These are phyloP conservation scores for Papilio dardanus DNA, from an alignment of 1,140 invertebrate genomes.

Conservation along the genomic window DNA sequence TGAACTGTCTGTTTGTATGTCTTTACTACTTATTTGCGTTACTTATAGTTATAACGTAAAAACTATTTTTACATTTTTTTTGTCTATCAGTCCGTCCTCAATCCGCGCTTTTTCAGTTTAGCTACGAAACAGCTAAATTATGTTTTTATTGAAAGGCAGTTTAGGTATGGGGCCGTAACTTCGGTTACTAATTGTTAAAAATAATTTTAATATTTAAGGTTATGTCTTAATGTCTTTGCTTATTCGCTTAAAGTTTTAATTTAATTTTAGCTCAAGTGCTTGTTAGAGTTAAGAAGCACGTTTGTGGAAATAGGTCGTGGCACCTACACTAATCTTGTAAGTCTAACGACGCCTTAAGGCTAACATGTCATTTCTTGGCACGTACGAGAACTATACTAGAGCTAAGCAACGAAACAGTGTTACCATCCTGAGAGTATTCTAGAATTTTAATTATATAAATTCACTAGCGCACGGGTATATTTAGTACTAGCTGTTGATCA, in stretches of 20 bases:
- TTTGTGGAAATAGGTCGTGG: conserved; percentile 29
- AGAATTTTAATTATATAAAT: neutral
- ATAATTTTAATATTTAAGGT: no score
- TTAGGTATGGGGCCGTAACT: no score
- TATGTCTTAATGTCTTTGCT: neutral
- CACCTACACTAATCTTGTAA: conserved; percentile 34
- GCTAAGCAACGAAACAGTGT: conserved; percentile 1
- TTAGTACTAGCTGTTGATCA: no score
- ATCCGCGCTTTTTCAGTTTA: no score
- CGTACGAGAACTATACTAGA: conserved; percentile 15
- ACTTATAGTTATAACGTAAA: no score
- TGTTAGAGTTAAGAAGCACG: conserved; percentile 12
- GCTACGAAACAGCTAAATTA: no score
- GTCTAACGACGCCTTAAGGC: conserved; percentile 36
- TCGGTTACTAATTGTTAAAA: no score
- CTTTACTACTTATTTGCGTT: neutral
- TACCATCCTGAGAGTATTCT: neutral
- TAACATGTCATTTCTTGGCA: conserved; percentile 37
- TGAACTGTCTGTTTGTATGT: no score
- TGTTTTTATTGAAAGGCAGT: no score
- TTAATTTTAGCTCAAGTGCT: conserved; percentile 21
- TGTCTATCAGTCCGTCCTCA: no score
- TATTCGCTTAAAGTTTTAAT: neutral
- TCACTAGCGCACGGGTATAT: neutral
- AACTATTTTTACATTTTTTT: no score